Percentiles rank a stretch among this genome's conserved stretches.
Conservation (phyloP, 2,797 vertebrate genomes). For the Gallinago stenura region DNA sequence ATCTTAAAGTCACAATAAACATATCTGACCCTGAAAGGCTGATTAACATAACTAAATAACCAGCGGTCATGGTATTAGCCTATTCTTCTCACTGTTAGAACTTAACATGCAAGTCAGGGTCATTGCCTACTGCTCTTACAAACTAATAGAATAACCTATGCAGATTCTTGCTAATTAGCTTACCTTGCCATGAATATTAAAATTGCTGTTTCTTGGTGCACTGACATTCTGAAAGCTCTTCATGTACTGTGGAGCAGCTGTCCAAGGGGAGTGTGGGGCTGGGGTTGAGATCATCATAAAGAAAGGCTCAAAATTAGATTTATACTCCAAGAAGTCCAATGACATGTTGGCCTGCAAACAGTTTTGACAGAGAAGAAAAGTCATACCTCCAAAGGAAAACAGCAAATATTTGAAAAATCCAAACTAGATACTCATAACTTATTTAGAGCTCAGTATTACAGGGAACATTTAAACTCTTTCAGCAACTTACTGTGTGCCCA, state of each 20-base stretch:
- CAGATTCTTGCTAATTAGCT: background rate
- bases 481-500: background rate
- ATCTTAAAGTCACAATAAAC: background rate
- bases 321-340: constrained; percentile 92
- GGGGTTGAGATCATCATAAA: constrained; percentile 98
- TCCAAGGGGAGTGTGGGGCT: constrained; percentile 96
- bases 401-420: background rate
- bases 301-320: constrained; percentile 91
- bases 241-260: constrained; percentile 92
- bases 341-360: constrained; percentile 91
- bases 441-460: background rate
- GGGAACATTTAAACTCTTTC: background rate
- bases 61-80: background rate
- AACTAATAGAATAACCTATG: background rate
- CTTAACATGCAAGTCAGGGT: background rate
- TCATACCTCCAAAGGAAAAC: background rate
- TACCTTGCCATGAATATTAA: constrained; percentile 95
- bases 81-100: background rate
- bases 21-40: background rate
- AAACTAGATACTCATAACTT: background rate
- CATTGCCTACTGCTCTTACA: background rate
- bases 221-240: constrained; percentile 84
- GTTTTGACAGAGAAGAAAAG: background rate
- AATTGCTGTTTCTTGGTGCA: constrained; percentile 93
- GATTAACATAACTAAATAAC: background rate